A percentile compares a stretch with the other conserved stretches of the same genome.
phyloP scores from a whole-genome alignment of 2,113 vertebrate genomes.

The Eurypyga helias region DNA sequence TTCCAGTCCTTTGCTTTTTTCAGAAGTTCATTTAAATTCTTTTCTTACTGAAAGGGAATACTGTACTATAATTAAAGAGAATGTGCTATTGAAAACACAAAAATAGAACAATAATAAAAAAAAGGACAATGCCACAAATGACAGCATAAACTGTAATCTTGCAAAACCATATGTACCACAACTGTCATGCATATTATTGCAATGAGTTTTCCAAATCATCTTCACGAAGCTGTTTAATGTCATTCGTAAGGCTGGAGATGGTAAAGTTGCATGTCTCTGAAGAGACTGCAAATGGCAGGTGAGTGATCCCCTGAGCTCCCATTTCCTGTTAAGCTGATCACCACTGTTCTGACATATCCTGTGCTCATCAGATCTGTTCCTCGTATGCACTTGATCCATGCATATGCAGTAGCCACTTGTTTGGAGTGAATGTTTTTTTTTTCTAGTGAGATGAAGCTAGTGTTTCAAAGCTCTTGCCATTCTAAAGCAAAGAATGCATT shows the following conservation, averaged over 20 bases:
- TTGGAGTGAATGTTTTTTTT: neutral
- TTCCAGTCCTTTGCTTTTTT: neutral
- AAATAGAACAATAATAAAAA: neutral
- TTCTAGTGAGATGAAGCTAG: neutral
- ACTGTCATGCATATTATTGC: neutral
- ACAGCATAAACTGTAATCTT: neutral
- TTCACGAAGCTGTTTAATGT: neutral
- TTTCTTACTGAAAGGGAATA: neutral
- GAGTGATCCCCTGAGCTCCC: neutral
- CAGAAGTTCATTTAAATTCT: neutral
- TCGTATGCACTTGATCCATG: accelerated
- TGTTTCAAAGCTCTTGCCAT: neutral
- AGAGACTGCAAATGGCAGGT: neutral
- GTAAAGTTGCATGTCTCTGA: neutral
- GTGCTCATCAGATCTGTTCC: neutral
- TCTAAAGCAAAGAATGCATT: neutral
- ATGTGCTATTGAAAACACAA: neutral
- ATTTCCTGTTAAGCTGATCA: neutral
- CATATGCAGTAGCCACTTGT: neutral
- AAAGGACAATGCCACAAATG: neutral
- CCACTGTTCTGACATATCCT: neutral
- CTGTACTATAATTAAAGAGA: neutral
- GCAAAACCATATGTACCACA: neutral
- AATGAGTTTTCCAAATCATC: neutral
- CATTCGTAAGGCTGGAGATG: neutral